Evolutionary conservation across 2,888 invertebrate genomes (phyloP).

Genomic region (Muscina levida): DNA sequence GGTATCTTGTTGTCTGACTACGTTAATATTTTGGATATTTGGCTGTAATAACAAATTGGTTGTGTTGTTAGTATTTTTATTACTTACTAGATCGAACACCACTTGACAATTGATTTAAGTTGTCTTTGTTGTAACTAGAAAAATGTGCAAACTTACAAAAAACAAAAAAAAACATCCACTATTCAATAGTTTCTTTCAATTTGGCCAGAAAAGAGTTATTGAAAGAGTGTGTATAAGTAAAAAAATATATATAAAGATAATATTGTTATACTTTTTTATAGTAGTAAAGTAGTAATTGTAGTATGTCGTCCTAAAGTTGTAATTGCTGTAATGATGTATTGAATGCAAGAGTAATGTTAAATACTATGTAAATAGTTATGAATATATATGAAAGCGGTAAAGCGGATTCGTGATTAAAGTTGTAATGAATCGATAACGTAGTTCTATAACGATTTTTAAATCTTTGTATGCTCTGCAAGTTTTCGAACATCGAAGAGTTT

Average conservation of each 20-base stretch:
- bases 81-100: no score
- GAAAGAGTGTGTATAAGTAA: slow-evolving; percentile 2
- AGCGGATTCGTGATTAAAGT: no score
- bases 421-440: no score
- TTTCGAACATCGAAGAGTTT: no score
- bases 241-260: slow-evolving; percentile 11
- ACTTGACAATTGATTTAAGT: neutral
- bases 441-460: no score
- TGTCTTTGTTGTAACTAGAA: slow-evolving; percentile 43
- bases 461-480: no score
- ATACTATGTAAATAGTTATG: neutral
- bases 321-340: slow-evolving; percentile 26
- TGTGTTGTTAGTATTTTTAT: slow-evolving; percentile 36
- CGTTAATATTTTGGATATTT: slow-evolving; percentile 55
- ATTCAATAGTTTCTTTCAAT: slow-evolving; percentile 21
- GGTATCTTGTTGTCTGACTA: slow-evolving; percentile 49
- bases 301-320: slow-evolving; percentile 24
- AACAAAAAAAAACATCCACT: neutral
- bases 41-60: slow-evolving; percentile 58
- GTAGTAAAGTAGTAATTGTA: slow-evolving; percentile 57
- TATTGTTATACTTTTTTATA: slow-evolving; percentile 56
- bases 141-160: slow-evolving; percentile 59
- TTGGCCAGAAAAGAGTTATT: slow-evolving; percentile 22
- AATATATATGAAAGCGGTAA: no score
- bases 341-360: slow-evolving; percentile 11